Conservation (phyloP, 2,113 vertebrate genomes). For the Galeopterus variegatus region DNA sequence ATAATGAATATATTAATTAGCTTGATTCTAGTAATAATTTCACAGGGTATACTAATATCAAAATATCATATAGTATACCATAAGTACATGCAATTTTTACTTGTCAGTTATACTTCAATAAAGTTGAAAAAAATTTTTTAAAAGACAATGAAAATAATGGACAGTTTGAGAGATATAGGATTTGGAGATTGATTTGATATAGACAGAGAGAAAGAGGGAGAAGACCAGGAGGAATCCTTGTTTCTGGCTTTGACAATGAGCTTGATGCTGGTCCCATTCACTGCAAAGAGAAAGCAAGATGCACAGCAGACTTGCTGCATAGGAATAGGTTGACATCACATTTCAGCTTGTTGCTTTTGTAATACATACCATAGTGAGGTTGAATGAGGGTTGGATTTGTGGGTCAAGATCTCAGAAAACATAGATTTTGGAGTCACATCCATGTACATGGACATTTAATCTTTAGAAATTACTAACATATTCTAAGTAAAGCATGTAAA, state of each 20-base stretch:
- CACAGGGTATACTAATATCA: background rate
- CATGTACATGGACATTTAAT: background rate
- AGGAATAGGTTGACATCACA: background rate
- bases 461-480: background rate
- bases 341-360: background rate
- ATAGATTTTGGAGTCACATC: background rate
- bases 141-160: background rate
- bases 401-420: background rate
- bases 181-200: background rate
- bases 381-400: background rate
- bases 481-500: background rate
- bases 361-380: background rate
- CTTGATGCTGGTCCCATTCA: background rate
- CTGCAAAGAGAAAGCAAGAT: background rate
- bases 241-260: background rate
- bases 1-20: background rate
- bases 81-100: background rate
- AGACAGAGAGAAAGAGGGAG: background rate
- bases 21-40: background rate
- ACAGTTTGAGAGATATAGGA: background rate
- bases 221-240: background rate
- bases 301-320: background rate
- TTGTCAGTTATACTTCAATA: background rate
- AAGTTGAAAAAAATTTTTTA: background rate
- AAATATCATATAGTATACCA: background rate